Conservation (phyloP, 2,797 vertebrate species). For the Sebastes alutus region DNA sequence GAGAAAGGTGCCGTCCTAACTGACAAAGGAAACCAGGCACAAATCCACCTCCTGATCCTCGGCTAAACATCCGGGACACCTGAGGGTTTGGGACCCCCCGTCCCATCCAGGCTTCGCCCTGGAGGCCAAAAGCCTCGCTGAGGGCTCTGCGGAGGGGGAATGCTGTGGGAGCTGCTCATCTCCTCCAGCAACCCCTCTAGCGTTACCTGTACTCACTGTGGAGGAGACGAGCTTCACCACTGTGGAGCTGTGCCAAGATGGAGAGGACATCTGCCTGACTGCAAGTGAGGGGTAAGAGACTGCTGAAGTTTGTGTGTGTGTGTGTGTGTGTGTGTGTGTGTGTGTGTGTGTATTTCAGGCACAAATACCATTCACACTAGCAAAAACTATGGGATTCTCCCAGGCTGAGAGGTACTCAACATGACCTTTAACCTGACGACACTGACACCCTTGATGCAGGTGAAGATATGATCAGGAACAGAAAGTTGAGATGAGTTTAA, state of each 20-base stretch:
- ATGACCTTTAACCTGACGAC: no score
- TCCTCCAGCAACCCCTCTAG: slow-evolving; percentile 49
- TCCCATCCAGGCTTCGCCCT: slow-evolving; percentile 63
- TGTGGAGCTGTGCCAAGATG: slow-evolving; percentile 72
- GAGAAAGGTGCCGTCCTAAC: slow-evolving; percentile 10
- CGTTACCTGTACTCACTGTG: slow-evolving; percentile 51
- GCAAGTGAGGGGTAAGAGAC: slow-evolving; percentile 74
- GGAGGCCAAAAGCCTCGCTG: slow-evolving; percentile 74
- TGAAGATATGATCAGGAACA: neutral
- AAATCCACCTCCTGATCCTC: slow-evolving; percentile 1
- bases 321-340: neutral
- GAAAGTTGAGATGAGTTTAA: neutral
- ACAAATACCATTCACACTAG: neutral
- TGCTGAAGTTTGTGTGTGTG: neutral
- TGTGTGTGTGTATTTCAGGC: neutral
- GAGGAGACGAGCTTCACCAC: slow-evolving; percentile 62
- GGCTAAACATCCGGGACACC: slow-evolving; percentile 11
- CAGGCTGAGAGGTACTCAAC: neutral
- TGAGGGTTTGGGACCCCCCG: slow-evolving; percentile 11
- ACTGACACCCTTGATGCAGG: neutral
- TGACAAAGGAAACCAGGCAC: neutral
- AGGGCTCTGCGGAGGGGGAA: slow-evolving; percentile 73
- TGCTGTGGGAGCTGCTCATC: slow-evolving; percentile 70
- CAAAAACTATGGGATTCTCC: neutral
- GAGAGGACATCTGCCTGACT: slow-evolving; percentile 62